Base-by-base conservation (phyloP, 2,797 vertebrate genomes). In the Periophthalmus magnuspinnatus region DNA sequence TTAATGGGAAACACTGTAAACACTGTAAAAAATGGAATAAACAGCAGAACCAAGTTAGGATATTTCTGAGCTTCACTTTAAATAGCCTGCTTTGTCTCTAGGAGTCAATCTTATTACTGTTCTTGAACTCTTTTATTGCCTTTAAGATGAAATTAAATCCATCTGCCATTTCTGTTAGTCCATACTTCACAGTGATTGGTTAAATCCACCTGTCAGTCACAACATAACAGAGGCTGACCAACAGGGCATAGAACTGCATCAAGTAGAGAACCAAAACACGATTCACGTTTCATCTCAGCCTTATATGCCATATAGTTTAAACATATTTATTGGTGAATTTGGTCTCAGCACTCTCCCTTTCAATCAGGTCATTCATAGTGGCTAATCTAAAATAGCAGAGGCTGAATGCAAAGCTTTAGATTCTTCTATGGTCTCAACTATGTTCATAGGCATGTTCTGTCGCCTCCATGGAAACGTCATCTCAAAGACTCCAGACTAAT, bases 1-100 rank as follows among this genome's bases (percentile, higher is more conserved):
- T 52, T 52, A 52, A n/a, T 21, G n/a, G 50, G 50, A n/a, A 52
- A 52, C n/a, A 52, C 50, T 52, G n/a, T 52, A 52, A 52, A 52
- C 50, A 52, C 8, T 52, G 19, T n/a, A 52, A n/a, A n/a, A 52
- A 52, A 52, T 52, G 50, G 48, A 8, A n/a, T 52, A n/a, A 17
- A 52, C 48, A n/a, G 6, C 50, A 21, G 50, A 52, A 21, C 19
- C 19, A 21, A 9, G 19, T 45, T 14, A 45, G 41, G 41, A 45
- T 3, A 45, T 45, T 45, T 45, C 41, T 45, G 41, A 14, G 41
- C 41, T 45, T 45, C 14, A 45, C n/a, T 52, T 21, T 21, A n/a
- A 21, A 52, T 52, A 21, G n/a, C 19, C 14, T 52, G 50, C 2
- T 8, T 52, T 52, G 19, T 52, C 50, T n/a, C n/a, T n/a, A 19